Evolutionary conservation across 2,888 invertebrate genomes (phyloP).

Genomic region (Drosophila fulvimacula): DNA sequence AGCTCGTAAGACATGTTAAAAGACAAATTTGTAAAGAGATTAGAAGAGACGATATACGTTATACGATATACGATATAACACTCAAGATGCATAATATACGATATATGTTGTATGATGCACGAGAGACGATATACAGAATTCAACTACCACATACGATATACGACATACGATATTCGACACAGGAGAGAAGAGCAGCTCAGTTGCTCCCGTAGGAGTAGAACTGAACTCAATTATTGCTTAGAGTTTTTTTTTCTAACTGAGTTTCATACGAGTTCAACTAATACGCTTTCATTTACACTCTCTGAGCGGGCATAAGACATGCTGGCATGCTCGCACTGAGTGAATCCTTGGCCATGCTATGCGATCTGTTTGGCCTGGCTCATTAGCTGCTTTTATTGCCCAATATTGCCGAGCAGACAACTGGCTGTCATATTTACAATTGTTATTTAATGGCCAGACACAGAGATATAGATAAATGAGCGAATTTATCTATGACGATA

Average conservation of each 20-base stretch:
- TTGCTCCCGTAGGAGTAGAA: neutral
- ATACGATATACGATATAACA: neutral
- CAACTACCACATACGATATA: neutral
- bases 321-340: conserved; percentile 35
- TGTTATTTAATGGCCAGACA: conserved; percentile 66
- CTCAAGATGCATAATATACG: neutral
- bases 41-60: neutral
- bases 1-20: too few species aligned
- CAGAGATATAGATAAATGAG: conserved; percentile 7
- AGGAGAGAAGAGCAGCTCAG: neutral
- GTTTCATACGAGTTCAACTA: neutral
- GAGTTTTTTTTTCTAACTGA: neutral
- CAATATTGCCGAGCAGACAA: conserved; percentile 50
- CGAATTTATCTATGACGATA: conserved; percentile 14
- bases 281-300: neutral
- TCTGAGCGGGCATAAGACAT: neutral
- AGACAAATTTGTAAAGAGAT: too few species aligned
- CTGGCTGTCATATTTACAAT: conserved; percentile 71
- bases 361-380: conserved; percentile 35
- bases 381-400: conserved; percentile 45
- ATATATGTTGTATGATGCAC: neutral
- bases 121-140: neutral
- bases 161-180: neutral
- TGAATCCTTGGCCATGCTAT: conserved; percentile 75
- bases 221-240: neutral